Evolutionary conservation across 2,113 vertebrate genomes (phyloP).

Genomic region (Azemiops feae): DNA sequence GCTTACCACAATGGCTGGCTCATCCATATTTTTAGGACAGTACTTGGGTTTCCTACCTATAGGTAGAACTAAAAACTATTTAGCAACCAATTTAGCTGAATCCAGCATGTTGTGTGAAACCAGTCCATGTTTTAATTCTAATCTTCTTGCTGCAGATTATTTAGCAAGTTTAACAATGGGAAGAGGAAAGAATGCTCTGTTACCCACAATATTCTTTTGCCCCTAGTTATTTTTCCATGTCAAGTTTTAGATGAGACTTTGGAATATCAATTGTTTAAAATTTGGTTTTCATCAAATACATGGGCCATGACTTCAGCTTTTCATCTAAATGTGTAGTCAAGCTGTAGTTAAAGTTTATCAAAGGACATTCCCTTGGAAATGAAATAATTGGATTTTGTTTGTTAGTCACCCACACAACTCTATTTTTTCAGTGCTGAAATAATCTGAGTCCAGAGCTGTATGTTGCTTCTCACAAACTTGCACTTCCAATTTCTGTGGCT

Average conservation of each 20-base stretch:
- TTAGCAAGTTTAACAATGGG: not conserved
- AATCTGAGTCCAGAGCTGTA: not conserved
- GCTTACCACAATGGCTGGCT: not conserved
- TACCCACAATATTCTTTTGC: not conserved
- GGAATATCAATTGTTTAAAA: not conserved
- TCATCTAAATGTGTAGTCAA: not conserved
- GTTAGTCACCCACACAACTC: not conserved
- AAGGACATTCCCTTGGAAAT: not conserved
- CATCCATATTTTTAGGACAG: not conserved
- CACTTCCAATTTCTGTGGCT: not conserved
- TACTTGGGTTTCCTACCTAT: not conserved
- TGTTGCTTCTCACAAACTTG: not conserved
- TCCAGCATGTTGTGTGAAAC: not conserved
- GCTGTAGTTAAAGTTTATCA: not conserved
- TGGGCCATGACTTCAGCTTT: not conserved
- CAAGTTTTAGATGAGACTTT: not conserved
- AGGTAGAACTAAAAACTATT: not conserved
- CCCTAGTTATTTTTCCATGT: not conserved
- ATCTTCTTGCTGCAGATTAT: not conserved
- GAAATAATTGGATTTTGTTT: not conserved
- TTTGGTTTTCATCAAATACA: not conserved
- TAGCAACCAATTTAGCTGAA: not conserved
- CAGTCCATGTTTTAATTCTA: not conserved
- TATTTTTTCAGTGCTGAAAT: not conserved
- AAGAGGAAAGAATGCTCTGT: not conserved